These are phyloP conservation scores for Exocentrus adspersus DNA, from an alignment of 2,888 invertebrate genomes.

Conservation along the genomic window DNA sequence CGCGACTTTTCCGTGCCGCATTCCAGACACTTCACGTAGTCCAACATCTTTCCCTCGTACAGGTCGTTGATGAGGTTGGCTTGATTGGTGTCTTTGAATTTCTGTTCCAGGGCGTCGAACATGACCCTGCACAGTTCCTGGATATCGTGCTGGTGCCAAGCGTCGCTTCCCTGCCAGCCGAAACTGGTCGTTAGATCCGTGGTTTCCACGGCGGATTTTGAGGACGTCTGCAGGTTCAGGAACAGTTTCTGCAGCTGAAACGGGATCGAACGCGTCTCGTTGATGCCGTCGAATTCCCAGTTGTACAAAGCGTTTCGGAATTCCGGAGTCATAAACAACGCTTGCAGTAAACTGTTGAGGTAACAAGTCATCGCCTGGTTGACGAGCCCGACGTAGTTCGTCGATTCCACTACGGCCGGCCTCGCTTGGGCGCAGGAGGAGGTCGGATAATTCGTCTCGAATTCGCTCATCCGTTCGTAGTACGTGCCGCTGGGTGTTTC, in stretches of 20 bases:
- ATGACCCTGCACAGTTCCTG: conserved; percentile 89
- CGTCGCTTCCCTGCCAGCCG: conserved; percentile 88
- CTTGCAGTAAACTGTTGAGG: conserved; percentile 87
- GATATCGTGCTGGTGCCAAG: conserved; percentile 93
- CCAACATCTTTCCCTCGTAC: conserved; percentile 81
- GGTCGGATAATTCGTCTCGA: conserved; percentile 14
- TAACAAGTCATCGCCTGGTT: conserved; percentile 95
- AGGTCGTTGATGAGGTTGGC: conserved; percentile 83
- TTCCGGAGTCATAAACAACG: conserved; percentile 91
- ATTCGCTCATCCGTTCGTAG: neutral
- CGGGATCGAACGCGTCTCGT: conserved; percentile 80
- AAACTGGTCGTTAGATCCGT: conserved; percentile 88
- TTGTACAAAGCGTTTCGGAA: conserved; percentile 89
- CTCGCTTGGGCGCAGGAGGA: conserved; percentile 28
- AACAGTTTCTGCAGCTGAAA: conserved; percentile 88
- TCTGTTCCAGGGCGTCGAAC: conserved; percentile 89
- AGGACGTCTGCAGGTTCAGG: conserved; percentile 84
- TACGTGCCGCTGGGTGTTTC: conserved; percentile 36
- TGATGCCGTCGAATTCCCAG: conserved; percentile 81
- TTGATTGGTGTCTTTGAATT: conserved; percentile 84
- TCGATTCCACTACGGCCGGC: conserved; percentile 43
- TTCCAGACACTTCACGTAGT: conserved; percentile 89
- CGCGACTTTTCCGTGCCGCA: conserved; percentile 85
- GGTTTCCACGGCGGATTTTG: conserved; percentile 83
- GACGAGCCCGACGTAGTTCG: conserved; percentile 79